A percentile compares a stretch with the other conserved stretches of the same genome.
These are phyloP conservation scores for Eubasilissa splendida DNA, from an alignment of 2,888 invertebrate species.

Conservation along the genomic window DNA sequence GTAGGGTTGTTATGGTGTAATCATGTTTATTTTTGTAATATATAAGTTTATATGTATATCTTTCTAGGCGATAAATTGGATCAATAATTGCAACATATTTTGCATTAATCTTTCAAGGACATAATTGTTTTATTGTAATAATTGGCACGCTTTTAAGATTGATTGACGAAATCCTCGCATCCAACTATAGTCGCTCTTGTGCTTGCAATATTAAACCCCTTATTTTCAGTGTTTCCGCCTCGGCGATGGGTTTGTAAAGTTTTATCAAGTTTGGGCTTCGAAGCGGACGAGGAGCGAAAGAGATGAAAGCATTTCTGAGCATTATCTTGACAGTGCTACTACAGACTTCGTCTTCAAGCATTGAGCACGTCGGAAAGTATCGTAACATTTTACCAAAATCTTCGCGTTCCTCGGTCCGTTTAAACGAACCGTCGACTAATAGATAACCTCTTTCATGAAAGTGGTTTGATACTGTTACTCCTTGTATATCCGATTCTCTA, in stretches of 20 bases:
- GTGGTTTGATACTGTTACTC: not conserved
- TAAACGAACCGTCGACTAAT: not conserved
- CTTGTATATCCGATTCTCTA: not conserved
- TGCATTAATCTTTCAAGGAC: too few species aligned
- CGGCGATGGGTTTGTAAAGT: slow-evolving; percentile 40
- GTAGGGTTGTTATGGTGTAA: too few species aligned
- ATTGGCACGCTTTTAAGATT: not conserved
- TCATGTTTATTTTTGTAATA: too few species aligned
- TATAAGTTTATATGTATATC: too few species aligned
- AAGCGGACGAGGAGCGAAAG: slow-evolving; percentile 25
- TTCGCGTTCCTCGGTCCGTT: not conserved
- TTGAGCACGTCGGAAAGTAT: not conserved
- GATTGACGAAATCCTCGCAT: slow-evolving; percentile 2
- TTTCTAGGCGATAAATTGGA: too few species aligned
- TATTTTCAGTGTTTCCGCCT: slow-evolving; percentile 22
- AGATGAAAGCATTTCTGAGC: slow-evolving; percentile 22
- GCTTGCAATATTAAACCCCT: slow-evolving; percentile 30
- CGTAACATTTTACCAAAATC: not conserved
- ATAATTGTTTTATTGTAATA: too few species aligned
- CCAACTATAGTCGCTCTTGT: not conserved
- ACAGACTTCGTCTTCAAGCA: slow-evolving; percentile 2
- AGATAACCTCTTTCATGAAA: not conserved
- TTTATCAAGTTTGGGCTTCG: slow-evolving; percentile 38
- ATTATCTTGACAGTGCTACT: slow-evolving; percentile 25
- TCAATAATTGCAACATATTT: too few species aligned